These are phyloP conservation scores for Erpetoichthys calabaricus DNA, from an alignment of 2,797 vertebrate genomes.

Conservation along the genomic window DNA sequence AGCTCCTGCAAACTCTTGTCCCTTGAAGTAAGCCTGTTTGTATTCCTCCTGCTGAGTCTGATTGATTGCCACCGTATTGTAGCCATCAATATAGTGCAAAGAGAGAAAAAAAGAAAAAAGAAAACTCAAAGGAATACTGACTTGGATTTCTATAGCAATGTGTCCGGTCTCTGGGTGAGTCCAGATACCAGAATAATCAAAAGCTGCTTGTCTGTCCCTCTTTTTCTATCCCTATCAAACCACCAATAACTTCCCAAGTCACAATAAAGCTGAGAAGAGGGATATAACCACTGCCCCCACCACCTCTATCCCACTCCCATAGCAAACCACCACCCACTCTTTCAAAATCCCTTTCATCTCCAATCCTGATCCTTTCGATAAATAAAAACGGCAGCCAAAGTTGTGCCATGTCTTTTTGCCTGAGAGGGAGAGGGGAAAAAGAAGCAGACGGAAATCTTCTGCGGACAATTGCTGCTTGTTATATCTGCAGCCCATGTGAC, in stretches of 20 bases:
- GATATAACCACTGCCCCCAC: constrained; percentile 38
- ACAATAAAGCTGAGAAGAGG: constrained; percentile 53
- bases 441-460: constrained; percentile 52
- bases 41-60: background rate
- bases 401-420: constrained; percentile 49
- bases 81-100: constrained; percentile 1
- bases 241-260: constrained; percentile 47
- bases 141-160: constrained; percentile 5
- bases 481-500: constrained; percentile 65
- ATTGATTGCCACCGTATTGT: background rate
- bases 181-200: background rate
- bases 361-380: constrained; percentile 65
- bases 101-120: background rate
- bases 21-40: background rate
- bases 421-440: constrained; percentile 22
- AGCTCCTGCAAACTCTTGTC: background rate
- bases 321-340: constrained; percentile 31
- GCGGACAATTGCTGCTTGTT: constrained; percentile 82
- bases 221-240: constrained; percentile 41
- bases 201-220: background rate
- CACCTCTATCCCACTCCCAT: constrained; percentile 34
- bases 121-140: background rate
- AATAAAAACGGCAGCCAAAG: constrained; percentile 66
- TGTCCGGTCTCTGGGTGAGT: background rate
- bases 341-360: constrained; percentile 69